Base-by-base conservation (phyloP, 1,140 invertebrate species). In the Halyomorpha halys region DNA sequence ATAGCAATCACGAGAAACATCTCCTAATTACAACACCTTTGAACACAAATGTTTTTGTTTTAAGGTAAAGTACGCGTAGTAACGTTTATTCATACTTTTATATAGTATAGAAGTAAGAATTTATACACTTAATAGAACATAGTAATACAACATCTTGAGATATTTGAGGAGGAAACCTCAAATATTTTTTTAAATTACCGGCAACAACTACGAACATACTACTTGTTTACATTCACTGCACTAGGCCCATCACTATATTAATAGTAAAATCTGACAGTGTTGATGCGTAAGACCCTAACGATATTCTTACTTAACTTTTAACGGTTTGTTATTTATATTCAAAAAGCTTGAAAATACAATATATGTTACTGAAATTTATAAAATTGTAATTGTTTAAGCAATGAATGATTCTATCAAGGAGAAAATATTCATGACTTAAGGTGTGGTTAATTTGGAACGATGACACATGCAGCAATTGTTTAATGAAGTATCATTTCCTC, bases 211-310 rank as follows among this genome's bases (percentile, higher is more conserved):
- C 53, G 19, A 23, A 25, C 53, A 56, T 56, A 56, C 53, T 56
- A 56, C 18, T 56, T 56, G 53, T 56, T 56, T 56, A 56, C 53
- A 56, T 56, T 56, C 53, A 25, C 15, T 25, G 23, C 18, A 23
- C 53, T 56, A 56, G 23, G 53, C 19, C 15, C 23, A 21, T 56
- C 18, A 25, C 19, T 16, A 56, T 19, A 56, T 56, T 56, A 56
- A 21, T 56, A 39, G 34, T 39, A 39, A 39, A 39, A 39, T 39
- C 34, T 39, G 34, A 39, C 34, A 39, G 34, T 39, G 34, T 39
- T 39, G 34, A 39, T 1, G 11, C 1, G 4, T 39, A 39, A 39
- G 13, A 9, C 1, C 4, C 13, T 3, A 39, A 39, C 11, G 34
- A 39, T 9, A 11, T 39, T 39, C 34, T 39, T 39, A 39, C 1